Evolutionary conservation across 1,140 invertebrate genomes (phyloP), one percentile per base, ranked within the genome.

Genomic region (Drosophila novamexicana): DNA sequence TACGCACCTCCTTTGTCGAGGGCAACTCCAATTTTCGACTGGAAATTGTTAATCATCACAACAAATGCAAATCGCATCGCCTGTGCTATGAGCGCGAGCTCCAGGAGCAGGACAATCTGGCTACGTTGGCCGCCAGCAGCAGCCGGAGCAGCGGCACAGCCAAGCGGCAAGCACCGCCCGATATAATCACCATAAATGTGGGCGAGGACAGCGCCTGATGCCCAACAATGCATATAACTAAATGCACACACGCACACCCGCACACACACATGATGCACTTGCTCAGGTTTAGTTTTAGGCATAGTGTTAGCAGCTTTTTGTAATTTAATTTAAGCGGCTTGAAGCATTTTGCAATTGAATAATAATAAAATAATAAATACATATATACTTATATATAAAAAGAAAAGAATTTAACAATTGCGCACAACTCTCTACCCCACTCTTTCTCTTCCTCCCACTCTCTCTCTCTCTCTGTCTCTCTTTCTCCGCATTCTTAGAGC

Each of bases 11-110:
- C 1, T 96, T 96, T 79, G 95, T 95, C 4, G 94, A 95, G 74
- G 95, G 95, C n/a, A 96, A 95, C 79, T 94, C 94, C 34, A 96
- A 96, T 90, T 96, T 96, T 92, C 93, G 95, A 61, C 92, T 96
- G 37, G 95, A 96, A 93, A 96, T 96, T 77, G 94, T 96, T 18
- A 96, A 96, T 90, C 95, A 96, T 92, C 95, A 96, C 83, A 95
- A 96, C 91, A 96, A 95, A 83, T 96, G 95, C 83, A 96, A 96
- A 90, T 95, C 95, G n/a, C 95, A 96, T 82, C 94, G 94, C 71
- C 83, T 96, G 58, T 96, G 95, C 77, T 92, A 91, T 49, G 93
- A 94, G 47, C 81, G 93, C 0, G 93, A 94, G 82, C 75, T 91
- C 91, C 93, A 69, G 93, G 94, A 92, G 93, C 78, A 77, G 53